Evolutionary conservation across 2,113 vertebrate species (phyloP).

Genomic region (Macquaria ambigua): DNA sequence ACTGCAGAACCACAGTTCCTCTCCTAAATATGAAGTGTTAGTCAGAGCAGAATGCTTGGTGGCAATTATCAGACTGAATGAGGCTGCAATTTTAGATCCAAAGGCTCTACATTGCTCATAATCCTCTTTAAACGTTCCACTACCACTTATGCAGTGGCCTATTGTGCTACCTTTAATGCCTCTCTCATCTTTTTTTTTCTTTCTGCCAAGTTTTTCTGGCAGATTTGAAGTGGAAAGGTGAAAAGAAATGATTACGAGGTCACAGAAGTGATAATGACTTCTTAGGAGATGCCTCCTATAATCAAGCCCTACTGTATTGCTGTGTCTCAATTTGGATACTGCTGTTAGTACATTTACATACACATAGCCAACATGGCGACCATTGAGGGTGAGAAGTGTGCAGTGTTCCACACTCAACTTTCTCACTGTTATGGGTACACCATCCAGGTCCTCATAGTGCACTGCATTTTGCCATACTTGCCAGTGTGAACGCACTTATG

Average conservation of each 20-base stretch:
- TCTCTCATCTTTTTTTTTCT: conserved; percentile 49
- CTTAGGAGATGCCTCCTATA: not conserved
- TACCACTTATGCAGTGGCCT: conserved; percentile 46
- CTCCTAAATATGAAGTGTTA: conserved; percentile 8
- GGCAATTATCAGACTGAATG: conserved; percentile 66
- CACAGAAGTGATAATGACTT: conserved; percentile 32
- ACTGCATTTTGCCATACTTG: no score
- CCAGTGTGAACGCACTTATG: no score
- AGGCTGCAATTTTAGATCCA: conserved; percentile 58
- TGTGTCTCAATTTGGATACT: no score
- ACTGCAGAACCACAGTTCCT: not conserved
- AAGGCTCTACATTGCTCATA: conserved; percentile 47
- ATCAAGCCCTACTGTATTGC: not conserved
- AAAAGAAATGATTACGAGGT: conserved; percentile 66
- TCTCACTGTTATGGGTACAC: no score
- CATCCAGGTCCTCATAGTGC: no score
- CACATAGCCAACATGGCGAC: no score
- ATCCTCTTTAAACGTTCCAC: conserved; percentile 57
- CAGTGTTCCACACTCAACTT: no score
- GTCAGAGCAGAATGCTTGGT: conserved; percentile 38
- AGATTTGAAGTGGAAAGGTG: conserved; percentile 67
- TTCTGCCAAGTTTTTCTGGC: conserved; percentile 37
- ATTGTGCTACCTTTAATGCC: conserved; percentile 55
- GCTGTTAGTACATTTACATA: no score
- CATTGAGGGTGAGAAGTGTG: no score